Evolutionary conservation across 1,140 invertebrate genomes (phyloP).

Genomic region (Drosophila nasuta): DNA sequence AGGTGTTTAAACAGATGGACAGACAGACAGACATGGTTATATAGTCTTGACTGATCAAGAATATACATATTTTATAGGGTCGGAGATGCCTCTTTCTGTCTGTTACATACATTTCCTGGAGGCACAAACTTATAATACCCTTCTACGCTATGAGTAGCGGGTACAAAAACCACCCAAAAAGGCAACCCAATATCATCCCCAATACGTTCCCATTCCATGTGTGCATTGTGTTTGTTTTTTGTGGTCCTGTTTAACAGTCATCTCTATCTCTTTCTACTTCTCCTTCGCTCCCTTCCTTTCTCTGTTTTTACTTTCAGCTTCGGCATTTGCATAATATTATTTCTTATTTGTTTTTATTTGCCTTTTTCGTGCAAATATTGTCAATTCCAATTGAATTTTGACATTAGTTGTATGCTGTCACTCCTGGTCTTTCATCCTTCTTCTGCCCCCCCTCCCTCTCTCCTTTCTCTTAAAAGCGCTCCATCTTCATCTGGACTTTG

Average conservation of each 20-base stretch:
- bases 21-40: too few species aligned
- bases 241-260: neutral
- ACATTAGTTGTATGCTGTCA: slow-evolving; percentile 58
- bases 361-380: slow-evolving; percentile 39
- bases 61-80: too few species aligned
- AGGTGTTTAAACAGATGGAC: too few species aligned
- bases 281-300: neutral
- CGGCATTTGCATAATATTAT: slow-evolving; percentile 70
- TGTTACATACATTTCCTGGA: too few species aligned
- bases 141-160: too few species aligned
- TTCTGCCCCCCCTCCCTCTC: neutral
- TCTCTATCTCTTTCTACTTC: neutral
- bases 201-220: neutral
- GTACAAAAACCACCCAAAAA: slow-evolving; percentile 11
- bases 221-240: slow-evolving; percentile 33
- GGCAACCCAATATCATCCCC: slow-evolving; percentile 28
- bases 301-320: slow-evolving; percentile 37
- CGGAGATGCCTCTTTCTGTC: too few species aligned
- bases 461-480: neutral
- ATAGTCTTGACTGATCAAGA: too few species aligned
- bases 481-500: slow-evolving; percentile 1
- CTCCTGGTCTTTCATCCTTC: too few species aligned
- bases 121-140: too few species aligned
- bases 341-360: slow-evolving; percentile 75
- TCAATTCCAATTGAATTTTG: slow-evolving; percentile 78